Base-by-base conservation (phyloP, 2,113 vertebrate species). In the Heterochromis multidens region DNA sequence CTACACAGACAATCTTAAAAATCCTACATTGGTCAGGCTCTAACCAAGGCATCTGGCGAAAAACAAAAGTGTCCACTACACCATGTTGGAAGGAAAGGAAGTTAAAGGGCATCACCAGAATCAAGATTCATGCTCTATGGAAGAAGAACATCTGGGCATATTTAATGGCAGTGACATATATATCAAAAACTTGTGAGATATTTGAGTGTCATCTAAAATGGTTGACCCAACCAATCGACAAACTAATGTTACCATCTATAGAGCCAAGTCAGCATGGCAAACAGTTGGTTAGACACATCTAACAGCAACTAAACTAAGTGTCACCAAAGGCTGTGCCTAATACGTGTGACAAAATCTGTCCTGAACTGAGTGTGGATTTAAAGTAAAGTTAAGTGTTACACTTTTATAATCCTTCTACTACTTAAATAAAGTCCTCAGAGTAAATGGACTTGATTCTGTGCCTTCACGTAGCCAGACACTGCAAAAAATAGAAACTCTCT, bases 391-490 rank as follows among this genome's bases (percentile, higher is more conserved):
- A n/a, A 25, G 56, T 79, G 84, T 90, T 85, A 84, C 67, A 37
- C 79, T 87, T 59, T n/a, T 84, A 59, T 90, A 90, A 95, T 92
- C 91, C 89, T 37, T 25, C 80, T 29, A 16, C 79, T 65, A 59
- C 78, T 81, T 85, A 82, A 72, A 87, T 84, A 86, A 79, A 88
- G 49, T 87, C 80, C 37, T 88, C 10, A 40, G 52, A 77, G 67
- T 82, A 63, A 62, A 84, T 12, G 6, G 43, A 87, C 81, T 43
- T 62, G 46, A 86, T 33, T 85, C 77, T 33, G 25, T 60, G 49
- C 43, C 61, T 80, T 79, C 58, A 62, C 1, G 6, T 65, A 56
- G 49, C 77, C 77, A 31, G 6, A 3, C 70, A 56, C 12, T 3
- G 37, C 67, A 54, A 85, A 77, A 91, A 82, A 90, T 85, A 87